Percentiles rank a stretch among this genome's conserved stretches.
Evolutionary conservation across 2,113 vertebrate genomes (phyloP).

Genomic region (Oreochromis tanganicae): DNA sequence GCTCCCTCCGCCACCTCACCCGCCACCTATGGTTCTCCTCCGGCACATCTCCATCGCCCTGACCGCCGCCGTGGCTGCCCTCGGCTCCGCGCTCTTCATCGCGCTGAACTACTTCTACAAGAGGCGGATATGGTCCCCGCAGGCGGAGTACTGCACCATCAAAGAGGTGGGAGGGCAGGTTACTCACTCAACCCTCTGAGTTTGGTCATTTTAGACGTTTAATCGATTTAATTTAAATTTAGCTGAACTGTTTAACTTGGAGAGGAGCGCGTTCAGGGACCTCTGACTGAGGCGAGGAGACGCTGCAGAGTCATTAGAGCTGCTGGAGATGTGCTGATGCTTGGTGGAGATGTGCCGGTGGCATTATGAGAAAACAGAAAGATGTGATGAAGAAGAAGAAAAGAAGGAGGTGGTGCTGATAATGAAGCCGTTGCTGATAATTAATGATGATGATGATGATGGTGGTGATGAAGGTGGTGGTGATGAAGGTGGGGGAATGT

Average conservation of each 20-base stretch:
- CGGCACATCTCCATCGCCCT: slow-evolving; percentile 72
- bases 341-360: not conserved
- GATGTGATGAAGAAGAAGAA: not conserved
- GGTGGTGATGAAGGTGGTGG: not conserved
- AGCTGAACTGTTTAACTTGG: not conserved
- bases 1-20: not conserved
- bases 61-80: slow-evolving; percentile 77
- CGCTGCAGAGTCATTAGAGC: not conserved
- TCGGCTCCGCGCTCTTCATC: slow-evolving; percentile 83
- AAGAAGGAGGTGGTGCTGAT: not conserved
- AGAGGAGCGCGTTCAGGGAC: not conserved
- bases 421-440: not conserved
- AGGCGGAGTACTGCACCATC: slow-evolving; percentile 59
- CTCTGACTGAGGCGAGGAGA: not conserved
- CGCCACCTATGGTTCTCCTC: slow-evolving; percentile 68
- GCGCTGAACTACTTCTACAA: slow-evolving; percentile 77
- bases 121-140: slow-evolving; percentile 67
- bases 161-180: slow-evolving; percentile 40
- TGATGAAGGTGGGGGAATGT: not conserved
- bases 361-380: not conserved
- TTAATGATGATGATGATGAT: not conserved
- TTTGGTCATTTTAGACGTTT: not conserved
- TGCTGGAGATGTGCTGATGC: not conserved
- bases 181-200: not conserved
- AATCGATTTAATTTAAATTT: not conserved